phyloP scores from a whole-genome alignment of 1,140 invertebrate genomes.

The Batillaria attramentaria region DNA sequence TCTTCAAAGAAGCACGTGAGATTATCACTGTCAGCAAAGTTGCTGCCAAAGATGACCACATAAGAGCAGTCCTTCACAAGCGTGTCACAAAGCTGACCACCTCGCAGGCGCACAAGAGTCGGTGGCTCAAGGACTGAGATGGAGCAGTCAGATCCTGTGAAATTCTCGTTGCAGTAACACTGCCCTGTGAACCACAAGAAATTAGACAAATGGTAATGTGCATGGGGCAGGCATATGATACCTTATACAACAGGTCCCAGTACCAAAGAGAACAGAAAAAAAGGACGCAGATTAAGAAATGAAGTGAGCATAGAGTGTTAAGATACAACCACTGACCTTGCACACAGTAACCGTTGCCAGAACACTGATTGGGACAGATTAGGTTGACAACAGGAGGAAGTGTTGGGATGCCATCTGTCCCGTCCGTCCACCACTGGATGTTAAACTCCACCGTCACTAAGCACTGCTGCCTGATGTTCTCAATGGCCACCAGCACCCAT shows the following conservation, averaged over 20 bases:
- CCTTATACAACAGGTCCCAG: background rate
- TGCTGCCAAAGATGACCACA: slow-evolving; percentile 43
- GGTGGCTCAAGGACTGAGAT: slow-evolving; percentile 40
- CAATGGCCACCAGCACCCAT: slow-evolving; percentile 46
- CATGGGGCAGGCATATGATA: background rate
- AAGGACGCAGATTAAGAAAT: background rate
- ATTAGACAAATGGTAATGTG: background rate
- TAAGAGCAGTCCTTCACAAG: slow-evolving; percentile 33
- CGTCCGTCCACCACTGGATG: slow-evolving; percentile 40
- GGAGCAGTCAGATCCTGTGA: slow-evolving; percentile 52
- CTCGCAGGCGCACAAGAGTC: slow-evolving; percentile 25
- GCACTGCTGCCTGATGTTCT: slow-evolving; percentile 47
- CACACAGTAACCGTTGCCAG: slow-evolving; percentile 44
- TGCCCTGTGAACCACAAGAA: slow-evolving; percentile 35
- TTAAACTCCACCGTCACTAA: slow-evolving; percentile 38
- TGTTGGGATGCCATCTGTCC: slow-evolving; percentile 19
- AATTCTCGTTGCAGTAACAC: slow-evolving; percentile 46
- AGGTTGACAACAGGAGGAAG: slow-evolving; percentile 39
- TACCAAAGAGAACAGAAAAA: background rate
- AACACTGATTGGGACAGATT: slow-evolving; percentile 55
- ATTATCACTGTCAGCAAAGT: slow-evolving; percentile 47
- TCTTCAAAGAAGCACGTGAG: slow-evolving; percentile 45
- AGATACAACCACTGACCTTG: slow-evolving; percentile 35
- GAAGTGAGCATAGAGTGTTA: background rate
- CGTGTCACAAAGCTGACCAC: slow-evolving; percentile 41